Conservation (phyloP, 2,797 vertebrate genomes). For the Coendou prehensilis region DNA sequence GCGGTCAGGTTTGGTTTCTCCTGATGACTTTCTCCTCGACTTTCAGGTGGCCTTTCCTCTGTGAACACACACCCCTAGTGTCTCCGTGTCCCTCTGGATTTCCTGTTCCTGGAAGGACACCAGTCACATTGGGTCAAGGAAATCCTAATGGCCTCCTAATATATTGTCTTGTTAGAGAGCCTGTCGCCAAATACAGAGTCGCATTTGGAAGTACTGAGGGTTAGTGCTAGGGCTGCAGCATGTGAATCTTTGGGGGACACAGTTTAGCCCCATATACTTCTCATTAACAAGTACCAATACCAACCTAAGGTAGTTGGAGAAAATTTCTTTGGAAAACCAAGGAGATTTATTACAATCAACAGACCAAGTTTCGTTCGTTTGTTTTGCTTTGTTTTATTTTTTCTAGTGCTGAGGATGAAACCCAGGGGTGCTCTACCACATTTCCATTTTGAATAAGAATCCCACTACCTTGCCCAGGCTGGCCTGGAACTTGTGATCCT, state of each 20-base stretch:
- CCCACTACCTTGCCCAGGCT: neutral
- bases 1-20: neutral
- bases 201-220: neutral
- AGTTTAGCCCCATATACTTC: neutral
- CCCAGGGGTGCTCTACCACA: neutral
- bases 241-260: neutral
- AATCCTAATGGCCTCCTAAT: neutral
- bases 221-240: neutral
- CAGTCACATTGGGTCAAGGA: too few species aligned
- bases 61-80: rapidly evolving
- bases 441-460: neutral
- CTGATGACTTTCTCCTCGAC: neutral
- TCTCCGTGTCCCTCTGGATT: neutral
- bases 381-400: neutral
- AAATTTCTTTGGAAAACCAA: neutral
- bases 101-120: neutral
- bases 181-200: neutral
- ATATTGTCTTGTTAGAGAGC: neutral
- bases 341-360: neutral
- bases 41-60: neutral
- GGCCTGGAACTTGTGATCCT: neutral
- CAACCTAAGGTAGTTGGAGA: neutral
- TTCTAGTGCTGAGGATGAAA: neutral
- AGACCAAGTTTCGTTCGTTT: neutral
- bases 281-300: neutral